A percentile compares a stretch with the other conserved stretches of the same genome.
Evolutionary conservation across 64 coral and sea anemone genomes (phyloP).

Genomic region (Stylophora pistillata): DNA sequence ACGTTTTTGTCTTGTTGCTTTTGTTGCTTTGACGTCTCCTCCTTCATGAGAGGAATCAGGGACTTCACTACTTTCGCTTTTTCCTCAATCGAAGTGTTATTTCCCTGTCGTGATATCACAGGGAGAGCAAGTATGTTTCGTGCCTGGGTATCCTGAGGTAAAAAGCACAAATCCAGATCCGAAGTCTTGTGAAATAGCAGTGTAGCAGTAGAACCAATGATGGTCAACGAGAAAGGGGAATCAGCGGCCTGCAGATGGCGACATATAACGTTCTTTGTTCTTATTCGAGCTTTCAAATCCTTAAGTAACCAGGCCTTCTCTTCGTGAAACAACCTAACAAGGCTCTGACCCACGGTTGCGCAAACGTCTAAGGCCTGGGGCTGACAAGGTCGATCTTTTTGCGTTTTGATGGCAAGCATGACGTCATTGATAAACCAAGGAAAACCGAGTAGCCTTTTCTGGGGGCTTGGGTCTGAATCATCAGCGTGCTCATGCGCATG

Average conservation of each 20-base stretch:
- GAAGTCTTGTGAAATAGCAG: slow-evolving; percentile 78
- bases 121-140: neutral
- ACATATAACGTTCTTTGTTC: slow-evolving; percentile 2
- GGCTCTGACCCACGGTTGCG: slow-evolving; percentile 27
- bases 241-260: neutral
- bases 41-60: slow-evolving; percentile 7
- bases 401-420: slow-evolving; percentile 67
- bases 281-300: neutral
- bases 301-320: slow-evolving; percentile 31
- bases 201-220: slow-evolving; percentile 88
- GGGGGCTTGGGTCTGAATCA: neutral
- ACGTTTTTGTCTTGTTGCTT: neutral
- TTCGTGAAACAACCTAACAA: slow-evolving; percentile 26
- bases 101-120: neutral
- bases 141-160: neutral
- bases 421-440: slow-evolving; percentile 97
- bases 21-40: neutral
- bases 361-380: slow-evolving; percentile 1
- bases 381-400: neutral
- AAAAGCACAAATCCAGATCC: slow-evolving; percentile 82
- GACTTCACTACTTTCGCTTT: neutral
- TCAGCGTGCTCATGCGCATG: neutral
- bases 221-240: slow-evolving; percentile 1
- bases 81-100: neutral
- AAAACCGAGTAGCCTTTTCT: slow-evolving; percentile 67